These are phyloP conservation scores for Heliconius cydno DNA, from an alignment of 2,888 invertebrate genomes.

Conservation along the genomic window DNA sequence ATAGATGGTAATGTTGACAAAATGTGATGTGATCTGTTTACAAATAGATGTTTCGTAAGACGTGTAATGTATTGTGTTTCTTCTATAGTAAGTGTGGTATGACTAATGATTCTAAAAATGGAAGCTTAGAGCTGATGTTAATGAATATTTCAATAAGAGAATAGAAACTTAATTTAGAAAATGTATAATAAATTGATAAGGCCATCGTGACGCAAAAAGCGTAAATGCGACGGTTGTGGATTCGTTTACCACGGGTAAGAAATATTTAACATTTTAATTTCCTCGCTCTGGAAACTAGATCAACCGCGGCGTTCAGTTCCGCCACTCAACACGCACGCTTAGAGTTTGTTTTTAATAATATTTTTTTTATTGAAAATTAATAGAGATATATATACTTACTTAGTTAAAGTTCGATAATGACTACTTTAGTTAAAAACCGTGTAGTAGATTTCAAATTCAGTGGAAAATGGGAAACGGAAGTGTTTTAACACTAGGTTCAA, in stretches of 20 bases:
- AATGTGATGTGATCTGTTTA: slow-evolving; percentile 6
- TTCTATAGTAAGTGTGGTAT: not conserved
- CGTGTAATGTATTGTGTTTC: not conserved
- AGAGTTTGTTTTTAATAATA: too few relatives aligned
- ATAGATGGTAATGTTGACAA: slow-evolving; percentile 10
- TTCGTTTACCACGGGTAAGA: not conserved
- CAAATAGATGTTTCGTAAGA: slow-evolving; percentile 9
- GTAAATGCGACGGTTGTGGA: not conserved
- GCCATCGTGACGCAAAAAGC: too few relatives aligned
- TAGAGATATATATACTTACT: too few relatives aligned
- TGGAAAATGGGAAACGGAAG: not conserved
- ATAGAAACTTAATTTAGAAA: too few relatives aligned
- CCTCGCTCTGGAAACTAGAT: not conserved
- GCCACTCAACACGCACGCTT: not conserved
- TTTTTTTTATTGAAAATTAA: too few relatives aligned
- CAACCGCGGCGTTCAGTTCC: not conserved
- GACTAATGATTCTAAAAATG: not conserved
- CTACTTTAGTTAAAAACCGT: too few relatives aligned
- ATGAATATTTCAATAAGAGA: too few relatives aligned
- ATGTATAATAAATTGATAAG: too few relatives aligned
- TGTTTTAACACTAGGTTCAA: not conserved
- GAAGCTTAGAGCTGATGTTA: not conserved
- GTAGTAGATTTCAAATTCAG: not conserved
- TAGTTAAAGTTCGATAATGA: too few relatives aligned
- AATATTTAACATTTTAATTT: not conserved